These are phyloP conservation scores for Salarias fasciatus DNA, from an alignment of 2,797 vertebrate genomes.

Conservation along the genomic window DNA sequence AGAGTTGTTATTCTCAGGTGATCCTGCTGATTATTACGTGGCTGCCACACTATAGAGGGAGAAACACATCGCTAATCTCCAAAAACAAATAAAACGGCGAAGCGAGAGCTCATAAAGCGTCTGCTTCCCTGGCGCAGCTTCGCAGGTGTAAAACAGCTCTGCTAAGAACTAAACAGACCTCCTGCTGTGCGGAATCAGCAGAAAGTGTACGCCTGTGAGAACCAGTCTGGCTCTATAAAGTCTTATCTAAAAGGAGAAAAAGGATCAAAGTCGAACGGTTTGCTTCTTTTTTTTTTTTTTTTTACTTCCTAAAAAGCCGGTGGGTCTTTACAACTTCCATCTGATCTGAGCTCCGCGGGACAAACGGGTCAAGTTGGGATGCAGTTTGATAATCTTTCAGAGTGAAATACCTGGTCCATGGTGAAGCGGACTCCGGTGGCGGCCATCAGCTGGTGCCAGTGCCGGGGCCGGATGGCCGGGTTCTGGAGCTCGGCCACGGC, in stretches of 20 bases:
- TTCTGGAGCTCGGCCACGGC: constrained; percentile 93
- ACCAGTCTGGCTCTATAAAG: background rate
- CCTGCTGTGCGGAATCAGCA: background rate
- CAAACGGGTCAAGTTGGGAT: constrained; percentile 24
- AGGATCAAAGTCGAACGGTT: constrained; percentile 23
- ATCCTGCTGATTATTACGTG: no score
- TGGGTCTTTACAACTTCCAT: constrained; percentile 21
- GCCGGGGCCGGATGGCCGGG: constrained; percentile 89
- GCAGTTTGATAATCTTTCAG: background rate
- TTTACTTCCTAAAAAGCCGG: constrained; percentile 22
- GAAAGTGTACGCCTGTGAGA: no score
- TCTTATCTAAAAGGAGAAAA: background rate
- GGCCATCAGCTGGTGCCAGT: constrained; percentile 93
- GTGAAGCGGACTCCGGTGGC: constrained; percentile 87
- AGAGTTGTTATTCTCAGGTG: no score
- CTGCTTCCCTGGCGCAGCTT: background rate
- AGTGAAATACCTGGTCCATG: constrained; percentile 86
- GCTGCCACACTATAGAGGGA: no score
- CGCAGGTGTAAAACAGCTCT: background rate
- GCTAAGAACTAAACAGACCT: background rate
- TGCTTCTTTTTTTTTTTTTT: constrained; percentile 14
- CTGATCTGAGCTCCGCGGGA: constrained; percentile 11
- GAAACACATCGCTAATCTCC: no score
- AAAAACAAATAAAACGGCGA: no score
- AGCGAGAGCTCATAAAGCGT: no score